A percentile compares a stretch with the other conserved stretches of the same genome.
Conservation (phyloP, 1,140 invertebrate genomes). For the Antheraea mylitta region DNA sequence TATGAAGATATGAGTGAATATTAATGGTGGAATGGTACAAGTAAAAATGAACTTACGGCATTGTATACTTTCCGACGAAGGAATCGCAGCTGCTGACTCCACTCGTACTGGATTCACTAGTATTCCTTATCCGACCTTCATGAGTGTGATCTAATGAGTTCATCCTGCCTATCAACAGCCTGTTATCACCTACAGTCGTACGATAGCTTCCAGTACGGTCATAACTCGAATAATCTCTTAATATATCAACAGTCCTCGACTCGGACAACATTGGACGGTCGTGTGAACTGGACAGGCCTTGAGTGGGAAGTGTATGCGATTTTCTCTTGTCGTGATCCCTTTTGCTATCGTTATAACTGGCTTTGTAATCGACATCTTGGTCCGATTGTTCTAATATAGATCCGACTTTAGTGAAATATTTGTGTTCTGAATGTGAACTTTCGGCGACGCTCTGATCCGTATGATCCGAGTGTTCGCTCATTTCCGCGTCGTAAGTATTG, state of each 20-base stretch:
- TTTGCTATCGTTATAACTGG: slow-evolving; percentile 26
- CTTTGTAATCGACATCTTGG: slow-evolving; percentile 53
- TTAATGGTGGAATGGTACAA: no score
- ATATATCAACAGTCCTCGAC: slow-evolving; percentile 80
- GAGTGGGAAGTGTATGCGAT: slow-evolving; percentile 78
- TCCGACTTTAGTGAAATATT: slow-evolving; percentile 38
- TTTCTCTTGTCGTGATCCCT: slow-evolving; percentile 66
- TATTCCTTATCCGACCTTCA: slow-evolving; percentile 75
- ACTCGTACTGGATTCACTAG: slow-evolving; percentile 88
- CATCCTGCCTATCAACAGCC: slow-evolving; percentile 56
- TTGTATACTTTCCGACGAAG: slow-evolving; percentile 78
- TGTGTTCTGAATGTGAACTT: slow-evolving; percentile 61
- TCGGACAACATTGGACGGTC: slow-evolving; percentile 82
- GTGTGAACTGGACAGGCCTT: slow-evolving; percentile 62
- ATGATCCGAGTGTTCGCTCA: slow-evolving; percentile 73
- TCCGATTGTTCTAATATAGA: slow-evolving; percentile 41
- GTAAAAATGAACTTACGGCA: slow-evolving; percentile 69
- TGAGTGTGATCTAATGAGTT: slow-evolving; percentile 68
- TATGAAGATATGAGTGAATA: no score
- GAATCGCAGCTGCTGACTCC: slow-evolving; percentile 90
- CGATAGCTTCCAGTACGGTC: slow-evolving; percentile 46
- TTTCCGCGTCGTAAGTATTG: slow-evolving; percentile 57
- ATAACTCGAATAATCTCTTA: slow-evolving; percentile 59
- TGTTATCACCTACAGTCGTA: slow-evolving; percentile 50
- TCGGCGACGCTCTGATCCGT: slow-evolving; percentile 71